Evolutionary conservation across 2,113 vertebrate genomes (phyloP).

Genomic region (Varanus salvator): DNA sequence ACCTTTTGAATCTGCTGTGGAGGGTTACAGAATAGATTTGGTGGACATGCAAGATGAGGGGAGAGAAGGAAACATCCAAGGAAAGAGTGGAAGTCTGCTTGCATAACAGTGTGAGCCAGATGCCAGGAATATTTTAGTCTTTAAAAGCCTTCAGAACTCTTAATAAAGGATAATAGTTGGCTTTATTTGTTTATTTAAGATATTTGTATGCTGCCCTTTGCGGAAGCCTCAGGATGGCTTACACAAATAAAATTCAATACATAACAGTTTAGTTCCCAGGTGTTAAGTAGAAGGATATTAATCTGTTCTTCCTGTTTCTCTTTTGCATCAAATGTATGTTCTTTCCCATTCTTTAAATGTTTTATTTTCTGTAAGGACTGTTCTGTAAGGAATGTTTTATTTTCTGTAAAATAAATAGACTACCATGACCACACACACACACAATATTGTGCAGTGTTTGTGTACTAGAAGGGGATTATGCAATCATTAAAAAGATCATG

Average conservation of each 20-base stretch:
- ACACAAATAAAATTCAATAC: too few species aligned
- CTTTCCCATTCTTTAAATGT: neutral
- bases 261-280: neutral
- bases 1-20: too few species aligned
- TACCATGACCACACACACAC: too few species aligned
- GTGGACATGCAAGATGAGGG: too few species aligned
- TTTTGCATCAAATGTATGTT: neutral
- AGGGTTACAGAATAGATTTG: too few species aligned
- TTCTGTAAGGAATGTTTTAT: neutral
- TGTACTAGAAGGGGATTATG: too few species aligned
- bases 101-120: too few species aligned
- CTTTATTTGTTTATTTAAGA: too few species aligned
- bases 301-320: neutral
- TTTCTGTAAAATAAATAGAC: slow-evolving; percentile 7
- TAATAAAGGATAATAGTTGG: neutral
- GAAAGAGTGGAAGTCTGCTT: too few species aligned
- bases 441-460: neutral
- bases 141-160: neutral
- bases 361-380: neutral
- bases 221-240: too few species aligned
- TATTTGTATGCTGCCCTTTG: too few species aligned
- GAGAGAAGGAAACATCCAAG: too few species aligned
- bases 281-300: neutral
- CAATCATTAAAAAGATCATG: neutral
- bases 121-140: neutral